Percentiles rank a stretch among this genome's conserved stretches.
Conservation (phyloP, 2,888 invertebrate genomes). For the Amorpha juglandis region DNA sequence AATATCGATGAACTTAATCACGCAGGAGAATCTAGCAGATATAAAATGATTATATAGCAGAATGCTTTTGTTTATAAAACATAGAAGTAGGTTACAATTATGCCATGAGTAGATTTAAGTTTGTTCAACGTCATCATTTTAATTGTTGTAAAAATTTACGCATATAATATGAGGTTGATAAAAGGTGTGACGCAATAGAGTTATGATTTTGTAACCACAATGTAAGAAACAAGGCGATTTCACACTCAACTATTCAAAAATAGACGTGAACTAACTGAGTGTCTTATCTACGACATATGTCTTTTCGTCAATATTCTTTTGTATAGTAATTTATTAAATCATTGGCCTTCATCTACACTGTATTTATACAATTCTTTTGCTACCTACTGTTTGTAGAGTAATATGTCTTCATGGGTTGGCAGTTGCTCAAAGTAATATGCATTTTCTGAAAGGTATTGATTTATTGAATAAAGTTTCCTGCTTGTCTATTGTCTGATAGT, state of each 20-base stretch:
- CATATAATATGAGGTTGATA: background rate
- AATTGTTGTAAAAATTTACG: background rate
- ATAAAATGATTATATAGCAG: too few species aligned
- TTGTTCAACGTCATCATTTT: background rate
- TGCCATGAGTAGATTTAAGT: too few species aligned
- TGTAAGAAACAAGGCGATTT: slow-evolving; percentile 55
- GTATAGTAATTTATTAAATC: slow-evolving; percentile 61
- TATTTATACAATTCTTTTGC: slow-evolving; percentile 48
- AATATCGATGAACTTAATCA: too few species aligned
- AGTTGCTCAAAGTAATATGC: slow-evolving; percentile 20
- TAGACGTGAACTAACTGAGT: slow-evolving; percentile 59
- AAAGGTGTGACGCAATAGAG: background rate
- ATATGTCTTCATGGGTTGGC: background rate
- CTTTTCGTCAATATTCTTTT: slow-evolving; percentile 59
- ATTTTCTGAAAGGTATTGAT: slow-evolving; percentile 24
- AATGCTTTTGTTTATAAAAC: too few species aligned
- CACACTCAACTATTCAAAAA: slow-evolving; percentile 57
- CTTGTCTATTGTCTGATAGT: slow-evolving; percentile 6
- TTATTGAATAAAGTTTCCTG: slow-evolving; percentile 21
- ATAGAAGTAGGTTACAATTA: too few species aligned
- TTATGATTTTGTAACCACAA: slow-evolving; percentile 49
- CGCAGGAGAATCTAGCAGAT: too few species aligned
- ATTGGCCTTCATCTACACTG: slow-evolving; percentile 64
- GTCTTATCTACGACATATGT: slow-evolving; percentile 56
- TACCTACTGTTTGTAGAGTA: slow-evolving; percentile 18